Evolutionary conservation across 1,140 invertebrate species (phyloP).

Genomic region (Philotrypesis tridentata): DNA sequence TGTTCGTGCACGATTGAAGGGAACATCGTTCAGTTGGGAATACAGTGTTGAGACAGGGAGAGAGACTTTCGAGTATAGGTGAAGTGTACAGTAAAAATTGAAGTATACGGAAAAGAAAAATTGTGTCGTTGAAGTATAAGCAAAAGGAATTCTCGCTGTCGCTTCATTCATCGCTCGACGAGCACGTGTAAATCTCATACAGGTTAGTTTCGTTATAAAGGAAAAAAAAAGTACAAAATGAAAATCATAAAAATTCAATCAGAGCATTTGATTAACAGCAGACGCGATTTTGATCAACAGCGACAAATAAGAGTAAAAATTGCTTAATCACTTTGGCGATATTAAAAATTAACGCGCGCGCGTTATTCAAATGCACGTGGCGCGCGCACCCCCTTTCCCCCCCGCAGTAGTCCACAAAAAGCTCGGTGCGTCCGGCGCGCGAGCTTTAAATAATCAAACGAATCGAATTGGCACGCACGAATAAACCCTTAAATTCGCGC

Average conservation of each 20-base stretch:
- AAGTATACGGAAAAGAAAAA: not conserved
- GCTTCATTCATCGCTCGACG: not conserved
- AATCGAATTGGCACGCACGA: conserved; percentile 33
- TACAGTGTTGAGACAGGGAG: not conserved
- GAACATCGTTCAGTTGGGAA: not conserved
- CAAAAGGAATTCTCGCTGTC: not conserved
- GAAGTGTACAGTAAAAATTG: not conserved
- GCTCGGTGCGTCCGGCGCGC: not conserved
- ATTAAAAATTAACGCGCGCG: conserved; percentile 30
- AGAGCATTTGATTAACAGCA: not conserved
- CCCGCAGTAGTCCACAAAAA: not conserved
- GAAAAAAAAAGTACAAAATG: not conserved
- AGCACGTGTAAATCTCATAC: not conserved
- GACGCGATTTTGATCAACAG: not conserved
- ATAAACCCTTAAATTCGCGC: conserved; percentile 35
- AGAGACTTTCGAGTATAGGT: not conserved
- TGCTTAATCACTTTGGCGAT: not conserved
- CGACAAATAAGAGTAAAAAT: not conserved
- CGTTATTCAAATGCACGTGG: not conserved
- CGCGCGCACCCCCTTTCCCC: not conserved
- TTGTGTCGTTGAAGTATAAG: not conserved
- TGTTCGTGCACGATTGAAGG: not conserved
- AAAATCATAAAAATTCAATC: not conserved
- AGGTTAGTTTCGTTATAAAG: conserved; percentile 5
- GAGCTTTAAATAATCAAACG: conserved; percentile 39